Evolutionary conservation across 2,888 invertebrate genomes (phyloP).

Genomic region (Nomada ruficornis): DNA sequence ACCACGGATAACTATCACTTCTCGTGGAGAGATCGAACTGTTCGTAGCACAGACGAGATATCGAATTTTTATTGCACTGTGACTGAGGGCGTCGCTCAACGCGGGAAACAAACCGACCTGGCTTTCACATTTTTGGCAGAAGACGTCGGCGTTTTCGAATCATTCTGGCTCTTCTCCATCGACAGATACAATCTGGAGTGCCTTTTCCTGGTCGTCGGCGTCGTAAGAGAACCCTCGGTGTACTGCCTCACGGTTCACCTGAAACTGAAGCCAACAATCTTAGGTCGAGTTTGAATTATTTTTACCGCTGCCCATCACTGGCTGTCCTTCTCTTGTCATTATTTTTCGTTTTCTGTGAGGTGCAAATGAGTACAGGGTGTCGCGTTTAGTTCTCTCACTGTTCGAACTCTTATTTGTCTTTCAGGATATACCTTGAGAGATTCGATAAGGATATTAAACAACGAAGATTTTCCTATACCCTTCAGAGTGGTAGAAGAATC

Average conservation of each 20-base stretch:
- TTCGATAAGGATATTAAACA: conserved; percentile 85
- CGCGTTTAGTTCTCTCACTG: neutral
- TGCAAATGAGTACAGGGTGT: neutral
- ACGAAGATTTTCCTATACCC: conserved; percentile 85
- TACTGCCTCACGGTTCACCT: conserved; percentile 87
- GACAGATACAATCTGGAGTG: conserved; percentile 86
- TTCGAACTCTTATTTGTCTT: neutral
- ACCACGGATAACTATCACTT: conserved; percentile 87
- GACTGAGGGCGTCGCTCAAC: conserved; percentile 86
- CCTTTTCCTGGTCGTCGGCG: conserved; percentile 87
- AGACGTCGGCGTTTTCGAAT: conserved; percentile 88
- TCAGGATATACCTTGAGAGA: conserved; percentile 83
- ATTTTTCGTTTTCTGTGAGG: neutral
- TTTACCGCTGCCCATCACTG: neutral
- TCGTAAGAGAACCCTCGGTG: conserved; percentile 88
- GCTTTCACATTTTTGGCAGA: conserved; percentile 88
- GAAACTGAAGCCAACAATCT: conserved; percentile 87
- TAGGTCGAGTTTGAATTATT: conserved; percentile 82
- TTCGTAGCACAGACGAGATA: conserved; percentile 82
- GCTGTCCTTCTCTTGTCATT: neutral
- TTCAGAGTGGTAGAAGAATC: conserved; percentile 86
- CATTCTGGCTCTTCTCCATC: conserved; percentile 88
- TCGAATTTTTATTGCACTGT: conserved; percentile 86
- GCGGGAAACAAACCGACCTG: conserved; percentile 87
- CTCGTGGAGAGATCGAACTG: conserved; percentile 86